These are phyloP conservation scores for Drosophila nigricruria DNA, from an alignment of 2,888 invertebrate species.

Conservation along the genomic window DNA sequence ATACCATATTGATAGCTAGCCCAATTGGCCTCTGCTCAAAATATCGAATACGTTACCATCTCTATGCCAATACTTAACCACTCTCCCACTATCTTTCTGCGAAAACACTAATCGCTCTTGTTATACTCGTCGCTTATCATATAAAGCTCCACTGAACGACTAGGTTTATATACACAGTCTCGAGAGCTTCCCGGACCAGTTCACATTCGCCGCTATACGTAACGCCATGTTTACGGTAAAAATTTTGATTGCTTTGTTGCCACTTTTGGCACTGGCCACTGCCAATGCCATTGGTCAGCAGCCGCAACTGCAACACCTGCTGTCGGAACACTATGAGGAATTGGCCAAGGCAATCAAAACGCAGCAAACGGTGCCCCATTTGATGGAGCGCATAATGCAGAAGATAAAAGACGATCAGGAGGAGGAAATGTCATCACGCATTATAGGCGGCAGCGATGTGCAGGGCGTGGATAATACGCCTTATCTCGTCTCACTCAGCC, in stretches of 20 bases:
- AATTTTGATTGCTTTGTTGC: slow-evolving; percentile 43
- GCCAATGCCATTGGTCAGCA: slow-evolving; percentile 46
- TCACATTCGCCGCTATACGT: slow-evolving; percentile 21
- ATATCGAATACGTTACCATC: slow-evolving; percentile 1
- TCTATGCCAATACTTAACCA: background rate
- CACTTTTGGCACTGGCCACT: slow-evolving; percentile 46
- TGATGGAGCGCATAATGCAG: slow-evolving; percentile 37
- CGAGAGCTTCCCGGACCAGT: slow-evolving; percentile 18
- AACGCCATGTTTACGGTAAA: slow-evolving; percentile 39
- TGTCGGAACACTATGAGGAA: slow-evolving; percentile 38
- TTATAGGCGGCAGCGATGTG: slow-evolving; percentile 73
- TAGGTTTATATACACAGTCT: slow-evolving; percentile 44
- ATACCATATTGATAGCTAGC: background rate
- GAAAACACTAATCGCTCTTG: slow-evolving; percentile 17
- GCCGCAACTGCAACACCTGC: slow-evolving; percentile 46
- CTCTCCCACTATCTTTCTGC: background rate
- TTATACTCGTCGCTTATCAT: slow-evolving; percentile 30
- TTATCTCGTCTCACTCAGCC: slow-evolving; percentile 75
- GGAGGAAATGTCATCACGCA: slow-evolving; percentile 52
- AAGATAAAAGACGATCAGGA: slow-evolving; percentile 11
- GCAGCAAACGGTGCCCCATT: slow-evolving; percentile 6
- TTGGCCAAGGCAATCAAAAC: background rate
- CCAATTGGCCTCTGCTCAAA: background rate
- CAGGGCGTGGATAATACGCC: slow-evolving; percentile 71
- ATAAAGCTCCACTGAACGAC: slow-evolving; percentile 33